phyloP scores from a whole-genome alignment of 2,113 vertebrate species.

The Uria lomvia region DNA sequence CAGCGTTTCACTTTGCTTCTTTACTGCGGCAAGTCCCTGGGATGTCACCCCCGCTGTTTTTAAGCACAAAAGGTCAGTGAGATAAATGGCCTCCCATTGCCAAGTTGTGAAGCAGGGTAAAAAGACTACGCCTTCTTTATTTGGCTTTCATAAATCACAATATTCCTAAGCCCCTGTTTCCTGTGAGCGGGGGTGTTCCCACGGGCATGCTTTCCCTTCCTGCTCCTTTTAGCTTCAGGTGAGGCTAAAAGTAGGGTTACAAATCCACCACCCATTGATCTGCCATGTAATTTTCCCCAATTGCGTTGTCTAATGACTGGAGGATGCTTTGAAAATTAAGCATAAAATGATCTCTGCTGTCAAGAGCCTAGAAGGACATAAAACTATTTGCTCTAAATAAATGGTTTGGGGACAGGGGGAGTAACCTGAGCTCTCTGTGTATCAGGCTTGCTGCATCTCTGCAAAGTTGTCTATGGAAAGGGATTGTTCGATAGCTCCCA shows the following conservation, averaged over 20 bases:
- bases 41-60: not conserved
- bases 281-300: not conserved
- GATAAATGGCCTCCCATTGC: not conserved
- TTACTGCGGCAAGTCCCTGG: not conserved
- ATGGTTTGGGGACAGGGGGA: not conserved
- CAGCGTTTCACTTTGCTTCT: not conserved
- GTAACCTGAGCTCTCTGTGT: not conserved
- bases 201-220: not conserved
- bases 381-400: not conserved
- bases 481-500: not conserved
- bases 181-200: not conserved
- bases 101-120: not conserved
- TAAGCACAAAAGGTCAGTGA: not conserved
- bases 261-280: not conserved
- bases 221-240: not conserved
- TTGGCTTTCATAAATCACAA: conserved; percentile 2
- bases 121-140: not conserved
- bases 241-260: not conserved
- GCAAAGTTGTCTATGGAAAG: not conserved
- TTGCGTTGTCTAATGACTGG: not conserved
- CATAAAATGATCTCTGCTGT: not conserved
- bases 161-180: not conserved
- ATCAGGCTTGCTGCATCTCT: not conserved
- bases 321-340: not conserved
- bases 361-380: not conserved